Base-by-base conservation (phyloP, 2,888 invertebrate genomes). In the Hemithea aestivaria region DNA sequence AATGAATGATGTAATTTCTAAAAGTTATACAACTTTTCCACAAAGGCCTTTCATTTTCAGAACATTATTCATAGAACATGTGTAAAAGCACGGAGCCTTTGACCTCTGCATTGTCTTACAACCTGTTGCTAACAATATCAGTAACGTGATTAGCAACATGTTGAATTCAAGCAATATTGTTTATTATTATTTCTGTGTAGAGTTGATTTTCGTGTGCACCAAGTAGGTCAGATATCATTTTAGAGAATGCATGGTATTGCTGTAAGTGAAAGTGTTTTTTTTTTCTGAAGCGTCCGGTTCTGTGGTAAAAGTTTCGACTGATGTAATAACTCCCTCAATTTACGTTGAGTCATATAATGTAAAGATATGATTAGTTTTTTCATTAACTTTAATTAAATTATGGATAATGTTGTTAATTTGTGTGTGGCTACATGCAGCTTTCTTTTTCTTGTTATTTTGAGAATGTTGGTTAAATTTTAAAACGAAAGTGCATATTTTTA, bases 221-320 rank as follows among this genome's bases (percentile, higher is more conserved):
- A n/a, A 10, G 26, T 25, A 12, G 36, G 27, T 11, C 9, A 37
- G 62, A 48, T 20, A 50, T 51, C 67, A 28, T 63, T 74, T 65
- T 54, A 27, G 53, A 58, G 48, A 57, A 50, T 51, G 41, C 28
- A 24, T 33, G 48, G 50, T 40, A 50, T 45, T 45, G 59, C 45
- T 45, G 59, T 56, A 68, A 82, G 85, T 79, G 85, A 85, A 85
- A 85, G 85, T 83, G 50, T 62, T 72, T 71, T 75, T 74, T n/a
- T 75, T 76, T 73, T 71, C 62, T 64, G 66, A 62, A 65, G 66
- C 63, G 75, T 80, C 81, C 79, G 79, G 75, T 71, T 80, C 57
- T 56, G 56, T 46, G 74, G 83, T 84, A 84, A 85, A 84, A 83
- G 81, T 83, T 74, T 68, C 47, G 23, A 8, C 58, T 84, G 75